These are phyloP conservation scores for Tolypeutes matacus DNA, from an alignment of 2,797 vertebrate species.

Conservation along the genomic window DNA sequence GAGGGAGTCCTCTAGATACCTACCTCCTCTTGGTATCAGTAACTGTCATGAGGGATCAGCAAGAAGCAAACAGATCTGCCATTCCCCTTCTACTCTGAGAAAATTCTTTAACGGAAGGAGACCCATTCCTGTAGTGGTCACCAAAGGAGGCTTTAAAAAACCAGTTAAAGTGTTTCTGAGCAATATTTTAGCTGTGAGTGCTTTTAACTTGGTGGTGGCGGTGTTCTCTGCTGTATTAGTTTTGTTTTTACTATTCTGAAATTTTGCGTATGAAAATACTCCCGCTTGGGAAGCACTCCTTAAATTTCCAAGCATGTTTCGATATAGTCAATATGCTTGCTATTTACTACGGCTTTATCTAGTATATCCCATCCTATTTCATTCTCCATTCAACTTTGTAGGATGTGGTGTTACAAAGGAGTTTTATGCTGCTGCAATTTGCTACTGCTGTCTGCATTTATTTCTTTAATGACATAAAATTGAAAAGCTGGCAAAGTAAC, in stretches of 20 bases:
- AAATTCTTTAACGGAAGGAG: not conserved
- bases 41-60: not conserved
- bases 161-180: not conserved
- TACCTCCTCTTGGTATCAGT: not conserved
- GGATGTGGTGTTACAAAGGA: conserved; percentile 38
- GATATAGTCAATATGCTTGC: conserved; percentile 35
- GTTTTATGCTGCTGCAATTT: conserved; percentile 70
- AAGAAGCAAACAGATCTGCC: conserved; percentile 7
- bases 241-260: conserved; percentile 49
- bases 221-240: not conserved
- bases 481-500: conserved; percentile 65
- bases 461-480: conserved; percentile 70
- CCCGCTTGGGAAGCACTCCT: conserved; percentile 32
- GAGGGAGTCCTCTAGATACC: not conserved
- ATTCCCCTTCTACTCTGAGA: not conserved
- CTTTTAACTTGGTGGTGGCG: not conserved
- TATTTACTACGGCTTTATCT: conserved; percentile 45
- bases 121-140: not conserved
- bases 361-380: conserved; percentile 60
- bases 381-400: conserved; percentile 43
- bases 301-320: conserved; percentile 43
- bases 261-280: conserved; percentile 48
- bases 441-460: conserved; percentile 65
- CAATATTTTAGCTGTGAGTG: not conserved
- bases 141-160: conserved; percentile 3